A percentile compares a stretch with the other conserved stretches of the same genome.
phyloP scores from a whole-genome alignment of 1,140 invertebrate species.

The Ips nitidus region DNA sequence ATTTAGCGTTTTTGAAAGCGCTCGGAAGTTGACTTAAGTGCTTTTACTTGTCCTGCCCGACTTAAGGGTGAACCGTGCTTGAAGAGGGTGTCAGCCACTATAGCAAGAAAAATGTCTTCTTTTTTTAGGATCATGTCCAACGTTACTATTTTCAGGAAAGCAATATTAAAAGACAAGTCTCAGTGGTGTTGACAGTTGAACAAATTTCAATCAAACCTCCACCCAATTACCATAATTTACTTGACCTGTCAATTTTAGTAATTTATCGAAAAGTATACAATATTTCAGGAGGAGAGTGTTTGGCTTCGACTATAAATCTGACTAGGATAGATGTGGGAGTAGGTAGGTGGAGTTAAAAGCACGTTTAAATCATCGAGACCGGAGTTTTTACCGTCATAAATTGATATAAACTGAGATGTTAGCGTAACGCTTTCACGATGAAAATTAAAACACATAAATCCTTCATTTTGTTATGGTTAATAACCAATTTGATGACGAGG shows the following conservation, averaged over 20 bases:
- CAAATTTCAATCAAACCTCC: not conserved
- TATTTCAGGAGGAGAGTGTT: not conserved
- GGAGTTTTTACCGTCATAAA: not conserved
- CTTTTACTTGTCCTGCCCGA: not conserved
- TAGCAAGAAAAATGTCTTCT: too few relatives aligned
- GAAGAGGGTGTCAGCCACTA: not conserved
- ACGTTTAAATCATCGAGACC: constrained; percentile 10
- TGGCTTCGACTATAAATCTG: not conserved
- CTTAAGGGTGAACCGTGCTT: not conserved
- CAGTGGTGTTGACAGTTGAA: not conserved
- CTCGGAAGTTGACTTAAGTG: constrained; percentile 17
- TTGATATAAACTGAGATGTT: too few relatives aligned
- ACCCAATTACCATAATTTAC: not conserved
- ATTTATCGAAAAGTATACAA: not conserved
- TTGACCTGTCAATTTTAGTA: not conserved
- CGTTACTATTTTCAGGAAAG: not conserved
- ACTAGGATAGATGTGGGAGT: not conserved
- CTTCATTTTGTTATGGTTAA: too few relatives aligned
- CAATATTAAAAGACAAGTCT: not conserved
- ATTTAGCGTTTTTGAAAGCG: constrained; percentile 4
- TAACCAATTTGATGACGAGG: too few relatives aligned
- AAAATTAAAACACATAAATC: too few relatives aligned
- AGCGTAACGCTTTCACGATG: too few relatives aligned
- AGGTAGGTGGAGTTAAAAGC: constrained; percentile 20
- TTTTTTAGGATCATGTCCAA: not conserved